A percentile compares a stretch with the other conserved stretches of the same genome.
Evolutionary conservation across 2,888 invertebrate genomes (phyloP).

Genomic region (Pilophorus perplexus): DNA sequence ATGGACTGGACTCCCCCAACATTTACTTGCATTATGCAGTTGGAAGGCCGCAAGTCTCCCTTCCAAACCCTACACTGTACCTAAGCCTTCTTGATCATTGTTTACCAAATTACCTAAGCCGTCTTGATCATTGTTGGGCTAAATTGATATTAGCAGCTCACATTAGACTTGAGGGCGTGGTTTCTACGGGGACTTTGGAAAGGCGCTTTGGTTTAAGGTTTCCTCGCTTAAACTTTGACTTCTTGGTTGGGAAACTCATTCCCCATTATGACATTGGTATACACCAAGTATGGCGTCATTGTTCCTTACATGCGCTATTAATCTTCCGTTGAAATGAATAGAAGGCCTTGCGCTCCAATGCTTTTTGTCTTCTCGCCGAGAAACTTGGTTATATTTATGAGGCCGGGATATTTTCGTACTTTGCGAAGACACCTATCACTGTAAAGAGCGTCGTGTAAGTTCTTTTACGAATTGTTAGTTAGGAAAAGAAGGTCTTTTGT

Average conservation of each 20-base stretch:
- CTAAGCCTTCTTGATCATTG: slow-evolving; percentile 40
- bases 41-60: neutral
- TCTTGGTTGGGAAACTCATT: slow-evolving; percentile 9
- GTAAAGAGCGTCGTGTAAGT: slow-evolving; percentile 6
- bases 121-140: slow-evolving; percentile 39
- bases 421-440: slow-evolving; percentile 5
- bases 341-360: slow-evolving; percentile 20
- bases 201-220: slow-evolving; percentile 12
- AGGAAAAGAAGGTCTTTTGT: too few species aligned
- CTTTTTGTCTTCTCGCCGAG: slow-evolving; percentile 30
- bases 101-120: slow-evolving; percentile 41
- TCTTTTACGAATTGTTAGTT: too few species aligned
- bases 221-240: slow-evolving; percentile 21
- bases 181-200: slow-evolving; percentile 4
- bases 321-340: slow-evolving; percentile 37
- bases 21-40: slow-evolving; percentile 37
- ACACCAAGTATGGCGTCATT: slow-evolving; percentile 18
- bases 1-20: slow-evolving; percentile 35
- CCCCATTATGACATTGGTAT: slow-evolving; percentile 21
- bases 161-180: slow-evolving; percentile 14
- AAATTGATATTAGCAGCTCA: slow-evolving; percentile 40
- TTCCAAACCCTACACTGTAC: slow-evolving; percentile 12
- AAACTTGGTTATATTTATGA: slow-evolving; percentile 38
- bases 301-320: slow-evolving; percentile 38
- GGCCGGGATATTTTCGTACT: slow-evolving; percentile 29